These are phyloP conservation scores for Scotopteryx bipunctaria DNA, from an alignment of 2,888 invertebrate species.

Conservation along the genomic window DNA sequence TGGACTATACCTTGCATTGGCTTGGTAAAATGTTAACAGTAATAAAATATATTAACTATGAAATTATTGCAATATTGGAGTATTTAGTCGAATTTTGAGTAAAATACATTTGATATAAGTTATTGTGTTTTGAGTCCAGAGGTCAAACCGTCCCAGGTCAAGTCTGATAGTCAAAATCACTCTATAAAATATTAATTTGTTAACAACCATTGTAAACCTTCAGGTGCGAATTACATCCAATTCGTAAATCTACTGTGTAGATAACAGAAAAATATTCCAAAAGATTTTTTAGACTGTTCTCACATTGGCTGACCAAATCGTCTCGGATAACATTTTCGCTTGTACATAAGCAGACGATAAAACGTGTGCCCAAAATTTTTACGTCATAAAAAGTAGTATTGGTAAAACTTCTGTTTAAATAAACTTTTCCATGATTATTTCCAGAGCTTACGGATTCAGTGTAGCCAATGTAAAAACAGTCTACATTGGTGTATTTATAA, in stretches of 20 bases:
- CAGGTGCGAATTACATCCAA: slow-evolving; percentile 25
- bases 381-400: too few relatives aligned
- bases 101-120: not conserved
- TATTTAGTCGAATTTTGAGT: too few relatives aligned
- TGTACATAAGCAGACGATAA: too few relatives aligned
- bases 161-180: slow-evolving; percentile 24
- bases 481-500: slow-evolving; percentile 23
- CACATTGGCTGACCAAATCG: slow-evolving; percentile 6
- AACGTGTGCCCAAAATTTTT: too few relatives aligned
- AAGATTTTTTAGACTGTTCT: slow-evolving; percentile 11
- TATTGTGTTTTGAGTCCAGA: not conserved
- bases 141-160: slow-evolving; percentile 16
- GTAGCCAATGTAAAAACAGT: slow-evolving; percentile 16
- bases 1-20: not conserved
- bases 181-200: slow-evolving; percentile 30
- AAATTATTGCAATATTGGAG: too few relatives aligned
- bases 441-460: too few relatives aligned
- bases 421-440: not conserved
- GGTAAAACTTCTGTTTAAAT: too few relatives aligned
- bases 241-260: slow-evolving; percentile 25
- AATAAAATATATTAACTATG: too few relatives aligned
- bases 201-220: slow-evolving; percentile 31
- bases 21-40: slow-evolving; percentile 3
- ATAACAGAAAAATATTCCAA: slow-evolving; percentile 29
- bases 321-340: too few relatives aligned